phyloP scores from a whole-genome alignment of 37 sponge, comb jelly and placozoan genomes.

The Oscarella lobularis region DNA sequence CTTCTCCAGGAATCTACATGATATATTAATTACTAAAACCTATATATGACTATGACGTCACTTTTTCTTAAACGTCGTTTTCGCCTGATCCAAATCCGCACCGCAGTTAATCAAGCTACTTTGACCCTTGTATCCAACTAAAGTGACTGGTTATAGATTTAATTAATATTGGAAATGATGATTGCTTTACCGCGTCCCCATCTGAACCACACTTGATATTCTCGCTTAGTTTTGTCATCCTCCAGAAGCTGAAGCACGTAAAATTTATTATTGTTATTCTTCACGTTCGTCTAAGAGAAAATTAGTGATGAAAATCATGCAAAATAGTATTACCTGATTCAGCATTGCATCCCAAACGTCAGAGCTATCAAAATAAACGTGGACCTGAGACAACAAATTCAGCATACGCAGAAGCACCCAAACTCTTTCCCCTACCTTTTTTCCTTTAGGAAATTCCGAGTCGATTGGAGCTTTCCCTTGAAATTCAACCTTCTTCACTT shows the following conservation, averaged over 20 bases:
- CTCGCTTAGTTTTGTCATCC: constrained; percentile 18
- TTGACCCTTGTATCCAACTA: constrained; percentile 78
- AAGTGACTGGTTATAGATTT: too few species aligned
- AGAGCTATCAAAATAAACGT: constrained; percentile 53
- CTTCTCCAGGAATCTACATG: constrained; percentile 82
- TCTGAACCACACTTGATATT: constrained; percentile 63
- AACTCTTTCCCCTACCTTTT: too few species aligned
- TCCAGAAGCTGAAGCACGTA: constrained; percentile 74
- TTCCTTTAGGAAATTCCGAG: constrained; percentile 29
- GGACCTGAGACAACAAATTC: constrained; percentile 46
- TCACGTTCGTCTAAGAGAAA: constrained; percentile 52
- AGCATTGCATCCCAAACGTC: constrained; percentile 73
- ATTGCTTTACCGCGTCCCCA: constrained; percentile 79
- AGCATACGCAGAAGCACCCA: too few species aligned
- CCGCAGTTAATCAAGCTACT: constrained; percentile 29
- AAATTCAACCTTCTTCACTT: constrained; percentile 16
- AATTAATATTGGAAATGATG: too few species aligned
- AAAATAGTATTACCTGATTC: constrained; percentile 38
- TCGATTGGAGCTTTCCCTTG: constrained; percentile 52
- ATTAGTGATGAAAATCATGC: background rate
- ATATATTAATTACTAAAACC: too few species aligned
- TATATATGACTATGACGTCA: constrained; percentile 9
- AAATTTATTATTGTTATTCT: constrained; percentile 89
- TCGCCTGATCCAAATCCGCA: constrained; percentile 48
- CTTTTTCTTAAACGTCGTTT: constrained; percentile 57